Conservation (phyloP, 2,888 invertebrate genomes). For the Stenichneumon culpator region DNA sequence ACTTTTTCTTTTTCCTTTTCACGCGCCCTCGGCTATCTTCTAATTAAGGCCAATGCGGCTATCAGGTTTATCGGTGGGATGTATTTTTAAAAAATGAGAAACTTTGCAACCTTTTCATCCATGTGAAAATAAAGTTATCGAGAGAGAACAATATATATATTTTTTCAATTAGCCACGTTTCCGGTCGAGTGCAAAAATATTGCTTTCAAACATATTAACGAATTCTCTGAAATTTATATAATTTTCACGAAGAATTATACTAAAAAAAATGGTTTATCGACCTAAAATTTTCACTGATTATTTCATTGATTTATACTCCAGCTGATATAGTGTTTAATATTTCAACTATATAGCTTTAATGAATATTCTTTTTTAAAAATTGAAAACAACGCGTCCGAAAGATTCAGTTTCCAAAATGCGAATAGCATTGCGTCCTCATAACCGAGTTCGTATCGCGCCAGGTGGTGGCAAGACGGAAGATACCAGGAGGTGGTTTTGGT, state of each 20-base stretch:
- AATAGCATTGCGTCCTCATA: neutral
- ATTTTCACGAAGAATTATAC: no score
- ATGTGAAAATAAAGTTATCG: neutral
- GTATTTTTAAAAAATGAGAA: neutral
- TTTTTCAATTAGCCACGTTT: neutral
- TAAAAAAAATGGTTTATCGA: neutral
- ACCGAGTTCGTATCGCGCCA: slow-evolving; percentile 17
- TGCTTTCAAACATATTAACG: neutral
- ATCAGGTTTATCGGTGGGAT: neutral
- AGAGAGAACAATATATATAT: neutral
- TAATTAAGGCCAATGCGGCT: slow-evolving; percentile 16
- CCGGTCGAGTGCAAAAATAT: neutral
- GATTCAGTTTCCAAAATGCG: neutral
- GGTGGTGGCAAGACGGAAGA: neutral
- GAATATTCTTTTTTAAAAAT: neutral
- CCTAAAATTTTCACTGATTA: neutral
- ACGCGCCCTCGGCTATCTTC: slow-evolving; percentile 4
- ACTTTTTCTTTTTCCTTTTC: slow-evolving; percentile 1
- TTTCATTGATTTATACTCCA: no score
- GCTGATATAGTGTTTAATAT: no score
- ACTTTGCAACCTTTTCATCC: neutral
- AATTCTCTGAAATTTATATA: no score
- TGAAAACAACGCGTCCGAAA: neutral
- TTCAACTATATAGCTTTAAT: neutral
- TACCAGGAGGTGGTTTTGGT: slow-evolving; percentile 11